phyloP scores from a whole-genome alignment of 2,113 vertebrate species.

The Cinclus cinclus region DNA sequence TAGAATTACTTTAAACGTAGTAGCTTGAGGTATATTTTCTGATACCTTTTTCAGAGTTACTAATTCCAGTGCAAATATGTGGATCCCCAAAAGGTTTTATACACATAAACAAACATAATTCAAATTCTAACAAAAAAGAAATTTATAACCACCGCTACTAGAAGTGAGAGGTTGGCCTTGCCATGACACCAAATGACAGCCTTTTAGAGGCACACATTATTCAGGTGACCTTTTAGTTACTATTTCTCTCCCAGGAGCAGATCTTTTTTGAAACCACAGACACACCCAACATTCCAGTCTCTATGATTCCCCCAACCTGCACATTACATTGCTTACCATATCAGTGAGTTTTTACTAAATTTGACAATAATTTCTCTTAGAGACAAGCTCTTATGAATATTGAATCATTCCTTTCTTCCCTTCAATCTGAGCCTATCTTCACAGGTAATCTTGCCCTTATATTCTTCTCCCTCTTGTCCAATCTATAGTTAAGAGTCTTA shows the following conservation, averaged over 20 bases:
- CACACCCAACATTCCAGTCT: not conserved
- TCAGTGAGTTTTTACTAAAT: not conserved
- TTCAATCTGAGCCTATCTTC: not conserved
- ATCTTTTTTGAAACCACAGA: not conserved
- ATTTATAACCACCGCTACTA: not conserved
- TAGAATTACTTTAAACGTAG: not conserved
- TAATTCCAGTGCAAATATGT: not conserved
- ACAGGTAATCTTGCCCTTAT: not conserved
- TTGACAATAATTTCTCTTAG: not conserved
- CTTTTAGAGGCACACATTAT: not conserved
- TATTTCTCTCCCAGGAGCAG: not conserved
- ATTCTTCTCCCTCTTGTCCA: not conserved
- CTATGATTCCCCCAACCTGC: not conserved
- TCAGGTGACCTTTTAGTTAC: not conserved
- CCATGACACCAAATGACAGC: not conserved
- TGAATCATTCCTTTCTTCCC: not conserved
- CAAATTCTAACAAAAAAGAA: not conserved
- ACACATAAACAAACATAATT: not conserved
- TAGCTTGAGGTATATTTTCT: not conserved
- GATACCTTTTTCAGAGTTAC: not conserved
- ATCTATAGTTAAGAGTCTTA: not conserved
- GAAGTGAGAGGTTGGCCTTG: not conserved
- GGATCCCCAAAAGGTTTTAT: not conserved
- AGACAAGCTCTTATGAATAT: not conserved
- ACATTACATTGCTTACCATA: not conserved